These are phyloP conservation scores for Parauchenoglanis punctatus DNA, from an alignment of 2,797 vertebrate species.

Conservation along the genomic window DNA sequence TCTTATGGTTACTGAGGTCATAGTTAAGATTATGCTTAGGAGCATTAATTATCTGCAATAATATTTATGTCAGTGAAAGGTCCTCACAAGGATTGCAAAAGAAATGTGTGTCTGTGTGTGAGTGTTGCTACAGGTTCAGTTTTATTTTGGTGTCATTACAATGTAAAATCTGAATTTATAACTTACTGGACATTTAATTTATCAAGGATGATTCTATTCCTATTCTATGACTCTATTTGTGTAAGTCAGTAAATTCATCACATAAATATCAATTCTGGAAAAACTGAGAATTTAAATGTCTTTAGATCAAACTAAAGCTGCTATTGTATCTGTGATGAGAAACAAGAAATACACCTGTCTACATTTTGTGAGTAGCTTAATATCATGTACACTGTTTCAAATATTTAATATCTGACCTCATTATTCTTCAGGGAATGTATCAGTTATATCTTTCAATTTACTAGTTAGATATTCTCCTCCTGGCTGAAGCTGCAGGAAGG, in stretches of 20 bases:
- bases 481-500: conserved; percentile 22
- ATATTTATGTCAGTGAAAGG: background rate
- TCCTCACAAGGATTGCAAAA: background rate
- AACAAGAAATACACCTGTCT: background rate
- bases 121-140: background rate
- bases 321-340: background rate
- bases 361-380: background rate
- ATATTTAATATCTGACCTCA: conserved; percentile 20
- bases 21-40: background rate
- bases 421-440: conserved; percentile 1
- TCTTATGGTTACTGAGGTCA: background rate
- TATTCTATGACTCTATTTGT: too few relatives aligned
- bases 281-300: background rate
- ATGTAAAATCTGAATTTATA: background rate
- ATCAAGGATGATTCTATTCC: background rate
- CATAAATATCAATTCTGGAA: background rate
- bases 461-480: conserved; percentile 13
- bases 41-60: background rate
- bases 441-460: conserved; percentile 14
- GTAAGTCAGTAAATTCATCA: background rate
- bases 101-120: background rate
- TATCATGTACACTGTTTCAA: conserved; percentile 19
- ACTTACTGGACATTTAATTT: background rate
- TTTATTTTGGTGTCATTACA: background rate
- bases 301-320: background rate